Base-by-base conservation (phyloP, 1,140 invertebrate genomes). In the Mesaphorura yosii region DNA sequence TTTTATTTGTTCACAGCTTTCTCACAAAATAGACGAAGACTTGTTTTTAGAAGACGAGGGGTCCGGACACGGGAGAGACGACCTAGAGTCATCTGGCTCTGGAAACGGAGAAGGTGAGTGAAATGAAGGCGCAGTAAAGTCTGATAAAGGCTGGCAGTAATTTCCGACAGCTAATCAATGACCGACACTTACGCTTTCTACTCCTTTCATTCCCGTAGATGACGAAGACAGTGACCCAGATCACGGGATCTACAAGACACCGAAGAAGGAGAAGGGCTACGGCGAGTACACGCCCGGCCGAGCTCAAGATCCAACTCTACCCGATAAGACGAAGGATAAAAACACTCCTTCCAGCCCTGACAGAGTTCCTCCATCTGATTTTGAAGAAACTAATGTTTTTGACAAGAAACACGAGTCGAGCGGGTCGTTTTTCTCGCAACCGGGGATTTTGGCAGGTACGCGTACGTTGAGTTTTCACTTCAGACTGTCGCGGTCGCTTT, bases 381-480 rank as follows among this genome's bases (percentile, higher is more conserved):
- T n/a, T n/a, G n/a, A n/a, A n/a, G n/a, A n/a, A n/a, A n/a, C n/a
- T 14, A 34, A 40, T n/a, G 37, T 58, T 10, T 53, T 55, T 17
- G 19, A 48, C 26, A 53, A 52, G 49, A 53, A 53, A 40, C n/a
- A 46, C 37, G 53, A 54, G 19, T n/a, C 47, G 23, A 50, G 28
- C 26, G 47, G 85, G 63, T 88, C 87, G 59, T 91, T 94, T 76
- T 91, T 94, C 70, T 84, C 86, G 58, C 88, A 93, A 72, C 90
- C 91, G 34, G 89, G 89, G 64, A 90, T 94, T 51, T 75, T 95
- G 62, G 89, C 89, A 69, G 90, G 90, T 94, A 73, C 70, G 65
- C 64, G 22, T 15, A 46, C 23, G 27, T 4, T 42, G 17, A 15
- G 15, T 12, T n/a, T 27, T n/a, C n/a, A 52, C 46, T 2, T 1